Base-by-base conservation (phyloP, 2,888 invertebrate genomes). In the Desoria tigrina region DNA sequence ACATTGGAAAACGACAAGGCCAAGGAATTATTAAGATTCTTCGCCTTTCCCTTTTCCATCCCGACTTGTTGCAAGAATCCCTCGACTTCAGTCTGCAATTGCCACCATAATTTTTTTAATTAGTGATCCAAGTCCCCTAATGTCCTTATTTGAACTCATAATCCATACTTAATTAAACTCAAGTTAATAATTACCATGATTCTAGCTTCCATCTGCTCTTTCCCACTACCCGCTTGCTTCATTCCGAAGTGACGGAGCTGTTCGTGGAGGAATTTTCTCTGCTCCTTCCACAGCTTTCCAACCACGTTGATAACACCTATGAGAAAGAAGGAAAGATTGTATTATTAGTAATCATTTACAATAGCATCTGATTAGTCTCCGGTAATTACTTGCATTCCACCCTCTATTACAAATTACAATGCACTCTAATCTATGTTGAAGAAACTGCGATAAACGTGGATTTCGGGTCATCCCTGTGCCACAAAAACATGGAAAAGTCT, bases 231-330 rank as follows among this genome's bases (percentile, higher is more conserved):
- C 82, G 90, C 85, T 80, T 89, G 89, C 65, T 92, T 91, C 89
- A 94, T 92, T 60, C 94, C 94, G 77, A 94, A 90, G 76, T 88
- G 87, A 23, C 92, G 85, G 1, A 94, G 84, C 26, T 60, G 49
- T 76, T 90, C 90, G 79, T 93, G 92, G 59, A 94, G 83, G 81
- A 94, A 94, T 73, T 88, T 86, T 66, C 94, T 85, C 79, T 94
- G 93, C 77, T 89, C 91, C 80, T 92, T 92, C 94, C 94, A 94
- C 77, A 94, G 83, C 74, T 87, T 87, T 69, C 94, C 94, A 75
- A 90, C 90, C 77, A 90, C 89, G 81, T 94, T 94, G 78, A 94
- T 87, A 77, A 94, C 88, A 76, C 94, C 94, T 37, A 24, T n/a
- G 21, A 61, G 39, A 49, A 63, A 51, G n/a, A n/a, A n/a, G n/a